Percentiles rank a stretch among this genome's conserved stretches.
phyloP scores from a whole-genome alignment of 2,797 vertebrate genomes.

The Betta splendens region DNA sequence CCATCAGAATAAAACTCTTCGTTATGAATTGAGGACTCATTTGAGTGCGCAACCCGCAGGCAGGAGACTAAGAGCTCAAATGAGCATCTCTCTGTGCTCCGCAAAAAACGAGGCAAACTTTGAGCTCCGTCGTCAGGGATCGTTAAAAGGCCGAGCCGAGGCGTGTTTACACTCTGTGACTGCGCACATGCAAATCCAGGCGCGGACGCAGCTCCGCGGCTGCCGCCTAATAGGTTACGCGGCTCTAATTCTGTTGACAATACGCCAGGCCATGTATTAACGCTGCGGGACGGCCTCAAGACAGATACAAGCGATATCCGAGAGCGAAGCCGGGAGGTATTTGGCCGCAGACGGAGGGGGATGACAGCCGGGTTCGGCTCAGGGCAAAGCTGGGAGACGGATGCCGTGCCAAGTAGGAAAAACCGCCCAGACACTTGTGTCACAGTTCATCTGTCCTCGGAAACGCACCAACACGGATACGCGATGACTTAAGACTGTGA shows the following conservation, averaged over 20 bases:
- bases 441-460: slow-evolving; percentile 63
- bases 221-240: slow-evolving; percentile 18
- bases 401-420: slow-evolving; percentile 65
- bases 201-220: slow-evolving; percentile 13
- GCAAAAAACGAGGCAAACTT: slow-evolving; percentile 23
- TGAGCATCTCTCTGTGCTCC: slow-evolving; percentile 4
- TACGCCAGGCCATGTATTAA: slow-evolving; percentile 17
- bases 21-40: slow-evolving; percentile 10
- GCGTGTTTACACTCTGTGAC: slow-evolving; percentile 41
- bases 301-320: slow-evolving; percentile 50
- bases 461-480: slow-evolving; percentile 50
- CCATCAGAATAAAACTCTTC: slow-evolving; percentile 5
- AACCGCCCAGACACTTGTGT: slow-evolving; percentile 55
- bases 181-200: slow-evolving; percentile 35
- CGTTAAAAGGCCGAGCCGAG: slow-evolving; percentile 14
- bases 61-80: slow-evolving; percentile 22
- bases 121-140: slow-evolving; percentile 20
- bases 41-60: slow-evolving; percentile 13
- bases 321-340: slow-evolving; percentile 49
- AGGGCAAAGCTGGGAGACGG: slow-evolving; percentile 59
- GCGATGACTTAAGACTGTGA: slow-evolving; percentile 51
- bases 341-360: slow-evolving; percentile 49
- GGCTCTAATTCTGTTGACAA: slow-evolving; percentile 38
- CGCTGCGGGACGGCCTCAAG: slow-evolving; percentile 30
- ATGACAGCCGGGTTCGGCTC: slow-evolving; percentile 63